These are phyloP conservation scores for Polyergus mexicanus DNA, from an alignment of 1,140 invertebrate species.

Conservation along the genomic window DNA sequence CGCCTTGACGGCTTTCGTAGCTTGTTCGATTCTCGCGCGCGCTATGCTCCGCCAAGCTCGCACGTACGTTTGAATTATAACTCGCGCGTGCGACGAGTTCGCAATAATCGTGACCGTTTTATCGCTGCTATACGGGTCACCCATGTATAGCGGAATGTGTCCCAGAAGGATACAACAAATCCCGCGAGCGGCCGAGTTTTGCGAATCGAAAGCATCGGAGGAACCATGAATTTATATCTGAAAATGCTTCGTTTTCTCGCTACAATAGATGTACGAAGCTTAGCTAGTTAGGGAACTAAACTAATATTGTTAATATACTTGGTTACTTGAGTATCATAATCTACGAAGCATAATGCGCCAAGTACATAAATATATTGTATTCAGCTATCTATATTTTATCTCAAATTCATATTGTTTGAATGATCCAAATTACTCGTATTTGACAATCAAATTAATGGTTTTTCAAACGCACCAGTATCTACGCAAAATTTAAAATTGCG, in stretches of 20 bases:
- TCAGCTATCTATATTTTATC: not conserved
- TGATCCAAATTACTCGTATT: not conserved
- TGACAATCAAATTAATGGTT: not conserved
- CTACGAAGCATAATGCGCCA: not conserved
- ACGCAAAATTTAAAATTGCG: not conserved
- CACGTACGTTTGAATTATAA: constrained; percentile 55
- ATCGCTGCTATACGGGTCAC: constrained; percentile 22
- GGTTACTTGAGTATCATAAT: not conserved
- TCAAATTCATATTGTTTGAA: not conserved
- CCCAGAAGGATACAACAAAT: constrained; percentile 19
- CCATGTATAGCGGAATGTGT: not conserved
- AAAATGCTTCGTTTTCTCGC: constrained; percentile 11
- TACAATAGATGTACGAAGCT: not conserved
- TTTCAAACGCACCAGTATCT: not conserved
- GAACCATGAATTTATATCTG: constrained; percentile 18
- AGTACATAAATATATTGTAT: not conserved
- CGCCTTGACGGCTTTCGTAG: constrained; percentile 27
- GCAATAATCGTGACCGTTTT: constrained; percentile 47
- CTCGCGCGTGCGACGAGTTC: constrained; percentile 36
- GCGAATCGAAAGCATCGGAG: not conserved
- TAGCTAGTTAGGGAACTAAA: not conserved
- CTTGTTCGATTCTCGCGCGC: not conserved
- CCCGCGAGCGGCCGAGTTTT: not conserved
- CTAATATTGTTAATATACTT: not conserved
- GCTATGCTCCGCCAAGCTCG: not conserved